Conservation (phyloP, 2,888 invertebrate species). For the Myopa testacea region DNA sequence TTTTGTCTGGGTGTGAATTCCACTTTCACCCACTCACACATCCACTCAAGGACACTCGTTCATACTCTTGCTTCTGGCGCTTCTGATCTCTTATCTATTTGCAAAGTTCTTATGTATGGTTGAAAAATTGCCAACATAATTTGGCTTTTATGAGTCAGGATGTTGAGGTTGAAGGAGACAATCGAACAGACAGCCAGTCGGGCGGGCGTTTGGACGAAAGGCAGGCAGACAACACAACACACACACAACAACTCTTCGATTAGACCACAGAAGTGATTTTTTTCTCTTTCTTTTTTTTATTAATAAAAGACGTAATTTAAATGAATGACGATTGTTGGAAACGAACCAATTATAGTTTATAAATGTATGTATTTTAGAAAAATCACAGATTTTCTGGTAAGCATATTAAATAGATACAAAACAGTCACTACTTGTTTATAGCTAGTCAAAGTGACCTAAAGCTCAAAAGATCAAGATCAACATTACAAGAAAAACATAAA, state of each 20-base stretch:
- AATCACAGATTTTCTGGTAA: not conserved
- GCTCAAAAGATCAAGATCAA: too few species aligned
- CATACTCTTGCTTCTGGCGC: slow-evolving; percentile 20
- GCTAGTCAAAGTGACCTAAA: too few species aligned
- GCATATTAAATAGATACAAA: too few species aligned
- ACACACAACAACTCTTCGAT: too few species aligned
- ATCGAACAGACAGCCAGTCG: not conserved
- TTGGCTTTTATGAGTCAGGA: slow-evolving; percentile 33
- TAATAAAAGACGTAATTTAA: not conserved
- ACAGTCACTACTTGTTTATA: too few species aligned
- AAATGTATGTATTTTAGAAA: not conserved
- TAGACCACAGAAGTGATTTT: too few species aligned
- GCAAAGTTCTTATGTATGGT: slow-evolving; percentile 30
- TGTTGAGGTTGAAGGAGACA: not conserved
- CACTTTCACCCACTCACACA: slow-evolving; percentile 7
- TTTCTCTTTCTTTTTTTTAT: too few species aligned
- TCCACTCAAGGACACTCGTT: slow-evolving; percentile 7
- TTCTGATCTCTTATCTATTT: slow-evolving; percentile 30
- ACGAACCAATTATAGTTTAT: not conserved
- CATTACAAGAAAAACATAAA: too few species aligned
- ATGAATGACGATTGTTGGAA: not conserved
- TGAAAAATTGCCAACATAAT: slow-evolving; percentile 35
- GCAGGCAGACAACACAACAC: too few species aligned
- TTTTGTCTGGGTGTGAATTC: slow-evolving; percentile 3
- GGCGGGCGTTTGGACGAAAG: too few species aligned